Conservation (phyloP, 2,888 invertebrate genomes). For the Agonopterix heracliana region DNA sequence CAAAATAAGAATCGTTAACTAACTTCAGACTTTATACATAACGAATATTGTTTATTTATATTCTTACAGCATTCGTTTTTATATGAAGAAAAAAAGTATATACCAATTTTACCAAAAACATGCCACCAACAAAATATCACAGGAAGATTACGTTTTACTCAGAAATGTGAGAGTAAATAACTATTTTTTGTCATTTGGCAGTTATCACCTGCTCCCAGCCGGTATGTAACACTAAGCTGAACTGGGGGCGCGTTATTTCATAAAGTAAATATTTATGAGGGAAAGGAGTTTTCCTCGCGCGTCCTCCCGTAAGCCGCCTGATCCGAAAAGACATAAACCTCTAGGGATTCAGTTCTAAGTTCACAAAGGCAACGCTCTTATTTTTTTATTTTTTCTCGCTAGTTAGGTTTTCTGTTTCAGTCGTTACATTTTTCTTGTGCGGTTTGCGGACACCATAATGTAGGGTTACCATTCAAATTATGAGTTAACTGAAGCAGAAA, state of each 20-base stretch:
- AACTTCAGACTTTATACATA: too few species aligned
- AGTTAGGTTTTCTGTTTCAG: neutral
- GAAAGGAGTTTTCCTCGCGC: constrained; percentile 56
- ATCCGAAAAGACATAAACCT: constrained; percentile 74
- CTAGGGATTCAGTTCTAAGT: constrained; percentile 67
- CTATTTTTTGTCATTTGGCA: constrained; percentile 46
- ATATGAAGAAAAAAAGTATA: too few species aligned
- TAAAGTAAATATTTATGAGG: constrained; percentile 76
- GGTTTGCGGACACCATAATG: too few species aligned
- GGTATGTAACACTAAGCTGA: constrained; percentile 51
- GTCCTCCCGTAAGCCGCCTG: constrained; percentile 65
- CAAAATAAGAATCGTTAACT: too few species aligned
- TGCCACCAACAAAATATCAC: too few species aligned
- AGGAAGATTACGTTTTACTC: too few species aligned
- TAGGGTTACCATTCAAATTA: too few species aligned
- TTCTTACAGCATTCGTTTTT: too few species aligned
- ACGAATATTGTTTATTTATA: too few species aligned
- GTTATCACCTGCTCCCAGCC: constrained; percentile 63
- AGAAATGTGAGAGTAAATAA: constrained; percentile 12
- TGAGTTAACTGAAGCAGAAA: too few species aligned
- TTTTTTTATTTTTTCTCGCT: constrained; percentile 26
- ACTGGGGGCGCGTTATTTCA: constrained; percentile 66
- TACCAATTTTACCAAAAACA: too few species aligned
- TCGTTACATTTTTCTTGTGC: neutral
- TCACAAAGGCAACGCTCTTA: constrained; percentile 60